phyloP scores from a whole-genome alignment of 2,113 vertebrate genomes.

The Riparia riparia region DNA sequence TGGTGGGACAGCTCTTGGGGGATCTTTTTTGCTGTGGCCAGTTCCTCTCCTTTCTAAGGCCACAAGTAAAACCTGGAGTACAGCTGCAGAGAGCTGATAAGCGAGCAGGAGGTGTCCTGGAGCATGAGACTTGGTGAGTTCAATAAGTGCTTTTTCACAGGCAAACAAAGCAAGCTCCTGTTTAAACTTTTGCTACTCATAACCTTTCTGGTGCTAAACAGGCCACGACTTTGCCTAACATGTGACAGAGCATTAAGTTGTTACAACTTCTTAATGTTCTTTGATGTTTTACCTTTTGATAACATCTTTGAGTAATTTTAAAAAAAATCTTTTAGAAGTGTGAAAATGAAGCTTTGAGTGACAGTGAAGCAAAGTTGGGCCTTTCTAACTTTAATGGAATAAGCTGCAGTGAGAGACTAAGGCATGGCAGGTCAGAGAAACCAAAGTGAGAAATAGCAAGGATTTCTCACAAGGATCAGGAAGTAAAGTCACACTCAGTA shows the following conservation, averaged over 20 bases:
- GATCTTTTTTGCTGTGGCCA: not conserved
- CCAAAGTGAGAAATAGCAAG: conserved; percentile 16
- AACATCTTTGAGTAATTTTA: not conserved
- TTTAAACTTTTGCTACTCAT: not conserved
- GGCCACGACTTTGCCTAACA: not conserved
- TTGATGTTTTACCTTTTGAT: not conserved
- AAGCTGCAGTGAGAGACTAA: not conserved
- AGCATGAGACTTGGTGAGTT: not conserved
- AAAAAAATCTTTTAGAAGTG: not conserved
- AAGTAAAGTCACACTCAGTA: conserved; percentile 14
- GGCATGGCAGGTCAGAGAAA: conserved; percentile 13
- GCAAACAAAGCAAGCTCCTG: conserved; percentile 13
- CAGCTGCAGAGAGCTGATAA: conserved; percentile 46
- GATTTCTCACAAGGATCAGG: conserved; percentile 6
- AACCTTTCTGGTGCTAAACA: conserved; percentile 4
- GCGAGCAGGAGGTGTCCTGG: conserved; percentile 23
- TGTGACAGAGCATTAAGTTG: not conserved
- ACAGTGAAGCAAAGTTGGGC: not conserved
- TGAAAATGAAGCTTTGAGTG: not conserved
- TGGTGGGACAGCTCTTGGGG: rapidly evolving
- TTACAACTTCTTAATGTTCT: not conserved
- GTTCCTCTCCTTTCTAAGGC: not conserved
- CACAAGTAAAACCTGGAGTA: not conserved
- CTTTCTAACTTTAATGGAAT: not conserved
- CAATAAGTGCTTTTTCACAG: not conserved